Evolutionary conservation across 2,888 invertebrate genomes (phyloP).

Genomic region (Agriotes lineatus): DNA sequence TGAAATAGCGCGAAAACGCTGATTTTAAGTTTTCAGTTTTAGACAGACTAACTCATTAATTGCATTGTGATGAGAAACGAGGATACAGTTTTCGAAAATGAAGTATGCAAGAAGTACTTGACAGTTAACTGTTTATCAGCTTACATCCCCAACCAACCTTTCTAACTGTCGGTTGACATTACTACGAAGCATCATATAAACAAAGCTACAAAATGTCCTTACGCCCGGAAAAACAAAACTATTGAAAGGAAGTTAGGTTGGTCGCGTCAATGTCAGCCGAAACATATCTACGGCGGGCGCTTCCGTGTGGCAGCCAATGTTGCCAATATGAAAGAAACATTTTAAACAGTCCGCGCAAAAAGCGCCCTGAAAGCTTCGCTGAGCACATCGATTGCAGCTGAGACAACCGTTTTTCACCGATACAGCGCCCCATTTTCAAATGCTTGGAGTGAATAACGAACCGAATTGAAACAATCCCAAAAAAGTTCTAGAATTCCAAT

Average conservation of each 20-base stretch:
- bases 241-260: background rate
- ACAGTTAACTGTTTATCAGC: too few species aligned
- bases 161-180: too few species aligned
- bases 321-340: background rate
- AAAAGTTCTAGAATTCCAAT: conserved; percentile 16
- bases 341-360: conserved; percentile 11
- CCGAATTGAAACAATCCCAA: conserved; percentile 12
- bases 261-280: background rate
- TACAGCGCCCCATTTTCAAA: background rate
- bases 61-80: too few species aligned
- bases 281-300: conserved; percentile 2
- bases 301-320: background rate
- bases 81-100: too few species aligned
- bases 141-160: too few species aligned
- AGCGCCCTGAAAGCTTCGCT: conserved; percentile 10
- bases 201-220: background rate
- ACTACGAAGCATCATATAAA: too few species aligned
- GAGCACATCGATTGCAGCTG: conserved; percentile 9
- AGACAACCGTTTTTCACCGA: background rate
- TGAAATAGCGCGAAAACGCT: too few species aligned
- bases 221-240: background rate
- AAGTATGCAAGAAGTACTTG: too few species aligned
- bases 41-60: too few species aligned
- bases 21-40: too few species aligned
- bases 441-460: background rate